phyloP scores from a whole-genome alignment of 2,113 vertebrate genomes.

The Redunca redunca region DNA sequence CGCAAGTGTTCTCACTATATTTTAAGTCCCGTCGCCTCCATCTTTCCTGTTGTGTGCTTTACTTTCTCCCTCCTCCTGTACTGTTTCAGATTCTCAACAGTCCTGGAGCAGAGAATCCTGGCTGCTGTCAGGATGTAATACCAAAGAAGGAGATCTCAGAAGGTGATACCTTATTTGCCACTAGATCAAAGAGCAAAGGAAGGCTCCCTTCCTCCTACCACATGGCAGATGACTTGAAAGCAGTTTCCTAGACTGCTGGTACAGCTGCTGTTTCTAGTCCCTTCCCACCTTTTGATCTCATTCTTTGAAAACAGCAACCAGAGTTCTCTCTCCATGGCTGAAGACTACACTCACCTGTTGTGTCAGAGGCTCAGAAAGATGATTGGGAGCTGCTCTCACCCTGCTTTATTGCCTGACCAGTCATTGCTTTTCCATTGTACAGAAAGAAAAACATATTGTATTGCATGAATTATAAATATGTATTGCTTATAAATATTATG shows the following conservation, averaged over 20 bases:
- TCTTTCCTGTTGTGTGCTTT: not conserved
- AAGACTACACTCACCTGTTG: not conserved
- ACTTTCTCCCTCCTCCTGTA: not conserved
- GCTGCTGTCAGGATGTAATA: not conserved
- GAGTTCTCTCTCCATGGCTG: not conserved
- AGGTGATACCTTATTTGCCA: not conserved
- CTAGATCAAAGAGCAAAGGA: not conserved
- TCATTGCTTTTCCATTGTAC: not conserved
- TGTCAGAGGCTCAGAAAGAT: not conserved
- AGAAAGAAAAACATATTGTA: not conserved
- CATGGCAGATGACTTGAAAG: not conserved
- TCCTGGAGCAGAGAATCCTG: not conserved
- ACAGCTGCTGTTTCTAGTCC: not conserved
- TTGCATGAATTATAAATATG: not conserved
- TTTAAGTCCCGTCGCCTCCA: not conserved
- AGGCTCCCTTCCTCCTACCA: not conserved
- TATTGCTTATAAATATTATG: not conserved
- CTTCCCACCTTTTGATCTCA: not conserved
- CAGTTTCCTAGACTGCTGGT: not conserved
- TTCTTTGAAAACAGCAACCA: not conserved
- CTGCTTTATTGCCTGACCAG: not conserved
- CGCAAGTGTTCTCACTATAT: not conserved
- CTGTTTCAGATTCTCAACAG: not conserved
- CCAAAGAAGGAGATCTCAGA: not conserved
- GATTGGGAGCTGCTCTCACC: not conserved